phyloP scores from a whole-genome alignment of 2,888 invertebrate species.

The Clitarchus hookeri region DNA sequence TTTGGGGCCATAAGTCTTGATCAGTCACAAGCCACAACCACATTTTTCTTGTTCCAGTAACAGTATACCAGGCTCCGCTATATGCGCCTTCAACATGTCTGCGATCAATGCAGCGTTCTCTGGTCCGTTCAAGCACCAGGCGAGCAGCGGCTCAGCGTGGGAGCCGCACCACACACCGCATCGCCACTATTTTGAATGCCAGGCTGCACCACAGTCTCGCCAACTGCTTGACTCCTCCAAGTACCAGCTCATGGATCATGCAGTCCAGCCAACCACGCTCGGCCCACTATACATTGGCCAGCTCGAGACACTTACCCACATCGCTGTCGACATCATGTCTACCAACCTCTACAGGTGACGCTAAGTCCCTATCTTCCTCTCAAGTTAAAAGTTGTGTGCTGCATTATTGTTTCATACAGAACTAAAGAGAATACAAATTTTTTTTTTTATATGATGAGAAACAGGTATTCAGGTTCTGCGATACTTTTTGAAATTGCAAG shows the following conservation, averaged over 20 bases:
- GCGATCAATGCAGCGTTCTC: conserved; percentile 80
- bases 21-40: too few relatives aligned
- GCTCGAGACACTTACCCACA: conserved; percentile 71
- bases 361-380: background rate
- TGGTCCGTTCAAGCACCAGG: conserved; percentile 86
- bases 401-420: too few relatives aligned
- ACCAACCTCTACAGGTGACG: conserved; percentile 67
- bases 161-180: conserved; percentile 64
- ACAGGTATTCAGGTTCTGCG: too few relatives aligned
- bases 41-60: conserved; percentile 59
- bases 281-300: conserved; percentile 72
- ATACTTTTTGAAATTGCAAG: too few relatives aligned
- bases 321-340: conserved; percentile 80
- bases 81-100: conserved; percentile 87
- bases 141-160: conserved; percentile 77
- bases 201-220: conserved; percentile 48
- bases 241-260: conserved; percentile 87
- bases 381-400: too few relatives aligned
- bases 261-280: conserved; percentile 74
- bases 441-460: too few relatives aligned
- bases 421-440: too few relatives aligned
- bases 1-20: too few relatives aligned
- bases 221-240: conserved; percentile 55
- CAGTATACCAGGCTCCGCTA: conserved; percentile 87
- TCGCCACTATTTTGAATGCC: conserved; percentile 67